These are phyloP conservation scores for Brachyrhaphis roseni DNA, from an alignment of 2,797 vertebrate genomes.

Conservation along the genomic window DNA sequence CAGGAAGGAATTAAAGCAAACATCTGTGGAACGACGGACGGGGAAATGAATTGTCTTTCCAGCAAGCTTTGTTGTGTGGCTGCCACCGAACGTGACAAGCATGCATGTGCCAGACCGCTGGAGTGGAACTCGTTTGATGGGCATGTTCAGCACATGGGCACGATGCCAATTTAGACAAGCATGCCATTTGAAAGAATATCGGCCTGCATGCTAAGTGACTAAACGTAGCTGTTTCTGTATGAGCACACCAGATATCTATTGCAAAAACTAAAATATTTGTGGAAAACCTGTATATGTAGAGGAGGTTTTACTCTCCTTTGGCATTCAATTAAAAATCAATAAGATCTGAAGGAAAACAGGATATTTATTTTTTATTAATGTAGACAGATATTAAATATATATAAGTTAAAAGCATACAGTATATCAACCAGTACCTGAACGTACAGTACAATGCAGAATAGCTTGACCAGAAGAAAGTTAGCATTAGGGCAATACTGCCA, in stretches of 20 bases:
- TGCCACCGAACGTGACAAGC: constrained; percentile 78
- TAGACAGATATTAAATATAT: not conserved
- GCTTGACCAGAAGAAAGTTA: not conserved
- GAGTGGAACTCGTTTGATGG: constrained; percentile 79
- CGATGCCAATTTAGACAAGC: constrained; percentile 82
- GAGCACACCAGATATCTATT: constrained; percentile 4
- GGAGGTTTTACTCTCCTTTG: constrained; percentile 8
- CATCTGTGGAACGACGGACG: constrained; percentile 80
- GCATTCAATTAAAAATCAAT: not conserved
- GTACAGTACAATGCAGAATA: not conserved
- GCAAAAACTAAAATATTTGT: not conserved
- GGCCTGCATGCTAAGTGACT: constrained; percentile 50
- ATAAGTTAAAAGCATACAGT: not conserved
- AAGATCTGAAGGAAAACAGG: not conserved
- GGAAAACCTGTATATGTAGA: not conserved
- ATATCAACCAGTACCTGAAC: not conserved
- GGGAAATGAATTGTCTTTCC: constrained; percentile 76
- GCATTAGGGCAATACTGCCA: constrained; percentile 54
- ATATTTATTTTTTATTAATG: not conserved
- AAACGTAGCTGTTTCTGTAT: constrained; percentile 27
- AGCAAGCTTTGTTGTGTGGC: constrained; percentile 61
- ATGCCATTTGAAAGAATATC: constrained; percentile 58
- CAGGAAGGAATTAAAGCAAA: constrained; percentile 79
- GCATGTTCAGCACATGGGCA: constrained; percentile 78
- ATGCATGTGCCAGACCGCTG: constrained; percentile 70